Evolutionary conservation across 2,888 invertebrate genomes (phyloP), one percentile per base, ranked within the genome.

Genomic region (Dryobotodes eremita): DNA sequence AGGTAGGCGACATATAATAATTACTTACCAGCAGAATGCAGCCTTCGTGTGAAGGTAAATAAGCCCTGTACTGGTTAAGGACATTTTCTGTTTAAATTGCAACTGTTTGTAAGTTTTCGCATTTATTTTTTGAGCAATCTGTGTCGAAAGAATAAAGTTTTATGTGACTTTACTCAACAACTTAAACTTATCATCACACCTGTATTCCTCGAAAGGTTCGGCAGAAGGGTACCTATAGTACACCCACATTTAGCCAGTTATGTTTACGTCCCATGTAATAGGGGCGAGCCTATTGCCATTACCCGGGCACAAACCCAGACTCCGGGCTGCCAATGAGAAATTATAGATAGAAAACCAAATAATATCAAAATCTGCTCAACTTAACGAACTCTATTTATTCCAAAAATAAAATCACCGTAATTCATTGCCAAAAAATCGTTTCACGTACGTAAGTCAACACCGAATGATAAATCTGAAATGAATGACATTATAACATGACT

Each of bases 1-100:
- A 94, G 90, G 91, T 91, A 92, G 91, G 89, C 86, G 93, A 94
- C 93, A 91, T 87, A 89, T 91, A 93, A 92, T 93, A 94, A 94
- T 93, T 92, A 91, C 92, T 86, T 85, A 86, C 86, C 80, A 85
- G 57, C 79, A 70, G 72, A 82, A 88, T 77, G 65, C 65, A 80
- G 71, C 72, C 75, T 82, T 74, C 71, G 69, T 62, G 65, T 73
- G n/a, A 74, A 75, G 77, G 64, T 79, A 84, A 90, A 85, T 84
- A 75, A 84, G 74, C 73, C 65, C 66, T 79, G 72, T 71, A 70
- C 55, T 62, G 74, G 64, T 74, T 79, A 36, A 76, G 69, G 64
- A 79, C 66, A 77, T 80, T 75, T 82, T 77, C 59, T 79, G 64
- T 78, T 78, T 64, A 36, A 83, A 77, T 70, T 73, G 57, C 73